Evolutionary conservation across 37 sponge, comb jelly and placozoan species (phyloP), one percentile per base, ranked within the genome.

Genomic region (Dysidea cf. avara): DNA sequence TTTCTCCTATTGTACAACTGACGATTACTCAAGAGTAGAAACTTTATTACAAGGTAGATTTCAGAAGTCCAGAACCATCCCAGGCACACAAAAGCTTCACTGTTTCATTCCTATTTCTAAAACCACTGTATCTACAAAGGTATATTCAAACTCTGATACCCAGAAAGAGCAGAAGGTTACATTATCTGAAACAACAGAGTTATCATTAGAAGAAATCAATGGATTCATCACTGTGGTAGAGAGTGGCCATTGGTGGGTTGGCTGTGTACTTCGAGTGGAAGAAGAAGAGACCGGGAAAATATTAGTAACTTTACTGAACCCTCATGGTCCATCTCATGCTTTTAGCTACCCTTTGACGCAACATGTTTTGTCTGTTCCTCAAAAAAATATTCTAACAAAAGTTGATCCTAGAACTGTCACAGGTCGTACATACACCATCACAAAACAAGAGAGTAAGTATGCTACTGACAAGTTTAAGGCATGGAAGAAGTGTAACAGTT

Each of bases 71-170:
- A 7, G 74, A 11, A 81, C 82, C 26, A 81, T 81, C 72, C 82
- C 82, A 26, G 60, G 74, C 20, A 81, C 82, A 51, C 58, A 60
- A 36, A 70, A 70, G n/a, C 70, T 69, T 9, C 79, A 78, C 51
- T 22, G 46, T 18, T 78, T 68, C 47, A 28, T 80, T 1, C 71
- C 71, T 6, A 30, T 70, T 47, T 61, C 71, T 1, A 46, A 7
- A 21, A 38, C 20, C 5, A 59, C 12, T 0, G 14, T 80, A 11
- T 11, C 24, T 24, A 55, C 49, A 6, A 50, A 34, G 33, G 21
- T 35, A 0, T 80, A 59, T 31, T 80, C 81, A 61, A 7, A 3
- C 2, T 80, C 72, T 34, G 46, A 43, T 43, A n/a, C 30, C 22
- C 37, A n/a, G 35, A 61, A 68, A 68, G 72, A 63, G 50, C 48